phyloP scores from a whole-genome alignment of 2,888 invertebrate genomes.

The Caenorhabditis zanzibari region DNA sequence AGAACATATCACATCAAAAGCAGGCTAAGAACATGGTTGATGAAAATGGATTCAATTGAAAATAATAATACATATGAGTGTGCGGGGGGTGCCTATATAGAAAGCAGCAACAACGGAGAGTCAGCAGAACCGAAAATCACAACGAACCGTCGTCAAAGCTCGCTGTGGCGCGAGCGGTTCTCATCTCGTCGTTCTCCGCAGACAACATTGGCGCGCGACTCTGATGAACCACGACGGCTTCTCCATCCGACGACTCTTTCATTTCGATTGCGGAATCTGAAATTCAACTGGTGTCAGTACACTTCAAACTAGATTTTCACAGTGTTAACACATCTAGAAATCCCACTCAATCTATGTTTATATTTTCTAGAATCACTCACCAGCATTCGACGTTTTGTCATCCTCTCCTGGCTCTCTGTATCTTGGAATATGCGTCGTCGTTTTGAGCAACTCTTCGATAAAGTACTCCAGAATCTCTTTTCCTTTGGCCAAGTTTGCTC shows the following conservation, averaged over 20 bases:
- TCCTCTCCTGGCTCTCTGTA: constrained; percentile 59
- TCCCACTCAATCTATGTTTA: not conserved
- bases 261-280: constrained; percentile 62
- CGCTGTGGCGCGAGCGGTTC: constrained; percentile 53
- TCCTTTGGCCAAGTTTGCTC: constrained; percentile 92
- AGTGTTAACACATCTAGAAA: constrained; percentile 7
- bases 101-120: constrained; percentile 19
- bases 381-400: constrained; percentile 42
- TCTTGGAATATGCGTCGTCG: constrained; percentile 56
- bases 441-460: constrained; percentile 89
- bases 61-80: constrained; percentile 10
- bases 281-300: constrained; percentile 30
- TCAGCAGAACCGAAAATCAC: constrained; percentile 29
- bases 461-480: constrained; percentile 96
- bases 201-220: constrained; percentile 29
- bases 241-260: constrained; percentile 55
- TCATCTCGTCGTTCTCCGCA: constrained; percentile 53
- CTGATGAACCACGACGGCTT: constrained; percentile 35
- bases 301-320: constrained; percentile 7
- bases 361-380: constrained; percentile 18
- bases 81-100: constrained; percentile 26
- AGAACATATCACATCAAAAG: constrained; percentile 32
- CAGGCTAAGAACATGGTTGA: constrained; percentile 49
- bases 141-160: constrained; percentile 69
- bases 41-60: not conserved